phyloP scores from a whole-genome alignment of 2,113 vertebrate genomes.

The Empidonax alnorum region DNA sequence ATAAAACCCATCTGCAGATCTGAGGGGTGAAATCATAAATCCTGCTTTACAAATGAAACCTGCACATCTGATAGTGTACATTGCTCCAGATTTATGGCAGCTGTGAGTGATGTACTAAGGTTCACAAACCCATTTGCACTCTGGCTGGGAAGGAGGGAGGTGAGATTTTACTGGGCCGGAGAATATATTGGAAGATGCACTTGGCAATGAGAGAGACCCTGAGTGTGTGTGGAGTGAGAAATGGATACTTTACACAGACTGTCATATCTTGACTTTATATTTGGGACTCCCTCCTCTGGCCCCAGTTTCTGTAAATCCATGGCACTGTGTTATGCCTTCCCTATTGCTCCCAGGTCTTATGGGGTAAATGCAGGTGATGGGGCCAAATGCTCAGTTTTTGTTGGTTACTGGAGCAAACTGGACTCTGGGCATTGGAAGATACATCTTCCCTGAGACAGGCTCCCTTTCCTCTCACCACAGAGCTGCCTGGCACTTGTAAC shows the following conservation, averaged over 20 bases:
- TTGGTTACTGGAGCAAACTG: not conserved
- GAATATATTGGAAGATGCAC: not conserved
- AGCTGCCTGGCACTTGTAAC: rapidly evolving
- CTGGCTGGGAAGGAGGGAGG: not conserved
- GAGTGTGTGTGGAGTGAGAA: not conserved
- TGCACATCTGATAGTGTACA: conserved; percentile 38
- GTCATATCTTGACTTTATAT: not conserved
- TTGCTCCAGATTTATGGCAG: conserved; percentile 30
- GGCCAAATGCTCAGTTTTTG: not conserved
- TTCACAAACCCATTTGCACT: conserved; percentile 31
- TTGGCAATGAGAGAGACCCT: not conserved
- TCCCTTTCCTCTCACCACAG: not conserved
- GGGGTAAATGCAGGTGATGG: not conserved
- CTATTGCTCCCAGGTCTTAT: not conserved
- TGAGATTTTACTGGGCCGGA: not conserved
- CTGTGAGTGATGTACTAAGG: conserved; percentile 24
- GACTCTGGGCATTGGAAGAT: not conserved
- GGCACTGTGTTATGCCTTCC: not conserved
- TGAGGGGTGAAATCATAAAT: conserved; percentile 58
- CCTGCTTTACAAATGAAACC: conserved; percentile 56
- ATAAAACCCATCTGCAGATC: conserved; percentile 62
- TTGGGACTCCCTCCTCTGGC: not conserved
- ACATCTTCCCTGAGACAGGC: not conserved
- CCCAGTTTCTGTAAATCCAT: not conserved
- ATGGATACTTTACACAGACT: not conserved